Evolutionary conservation across 2,113 vertebrate species (phyloP).

Genomic region (Trematocara marginatum): DNA sequence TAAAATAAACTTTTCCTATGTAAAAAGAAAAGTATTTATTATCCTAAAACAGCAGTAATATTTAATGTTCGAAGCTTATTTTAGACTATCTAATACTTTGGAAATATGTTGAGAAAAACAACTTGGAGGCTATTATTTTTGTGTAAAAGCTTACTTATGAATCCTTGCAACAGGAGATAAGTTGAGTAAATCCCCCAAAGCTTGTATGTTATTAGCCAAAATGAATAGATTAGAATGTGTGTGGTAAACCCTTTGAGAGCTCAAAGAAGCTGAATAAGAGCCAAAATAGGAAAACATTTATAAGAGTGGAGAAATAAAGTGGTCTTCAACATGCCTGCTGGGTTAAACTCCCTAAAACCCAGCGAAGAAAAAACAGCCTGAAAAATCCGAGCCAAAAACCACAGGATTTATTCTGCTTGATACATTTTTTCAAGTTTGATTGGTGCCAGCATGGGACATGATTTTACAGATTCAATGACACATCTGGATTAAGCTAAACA

Average conservation of each 20-base stretch:
- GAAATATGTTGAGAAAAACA: not conserved
- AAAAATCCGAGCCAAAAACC: not conserved
- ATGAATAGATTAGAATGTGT: not conserved
- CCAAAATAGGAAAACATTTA: not conserved
- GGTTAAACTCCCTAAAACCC: not conserved
- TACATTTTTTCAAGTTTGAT: not conserved
- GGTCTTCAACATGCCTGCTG: not conserved
- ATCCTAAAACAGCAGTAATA: not conserved
- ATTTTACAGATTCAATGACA: not conserved
- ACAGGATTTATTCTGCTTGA: not conserved
- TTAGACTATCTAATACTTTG: not conserved
- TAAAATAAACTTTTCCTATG: not conserved
- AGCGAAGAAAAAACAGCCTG: not conserved
- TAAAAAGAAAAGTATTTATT: not conserved
- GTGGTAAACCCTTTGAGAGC: not conserved
- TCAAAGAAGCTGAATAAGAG: not conserved
- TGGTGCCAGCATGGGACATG: not conserved
- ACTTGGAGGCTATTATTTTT: not conserved
- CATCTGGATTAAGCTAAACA: not conserved
- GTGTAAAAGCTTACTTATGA: not conserved
- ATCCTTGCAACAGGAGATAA: constrained; percentile 4
- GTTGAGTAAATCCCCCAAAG: constrained; percentile 2
- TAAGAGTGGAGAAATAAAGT: not conserved
- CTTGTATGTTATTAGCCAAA: not conserved
- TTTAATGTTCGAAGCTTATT: not conserved